Evolutionary conservation across 2,113 vertebrate species (phyloP), one percentile per base, ranked within the genome.

Genomic region (Daphoenositta chrysoptera): DNA sequence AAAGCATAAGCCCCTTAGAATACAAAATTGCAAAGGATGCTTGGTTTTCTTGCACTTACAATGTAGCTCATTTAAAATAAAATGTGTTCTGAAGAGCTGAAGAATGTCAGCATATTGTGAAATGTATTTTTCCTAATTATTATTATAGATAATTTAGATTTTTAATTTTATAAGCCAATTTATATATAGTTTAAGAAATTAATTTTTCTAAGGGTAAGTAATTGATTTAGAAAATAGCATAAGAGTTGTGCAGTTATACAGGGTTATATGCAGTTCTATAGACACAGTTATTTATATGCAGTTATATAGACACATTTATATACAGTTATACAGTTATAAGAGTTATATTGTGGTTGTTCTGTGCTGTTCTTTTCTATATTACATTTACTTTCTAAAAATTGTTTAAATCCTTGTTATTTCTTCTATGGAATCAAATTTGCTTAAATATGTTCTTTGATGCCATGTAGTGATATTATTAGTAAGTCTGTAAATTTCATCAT

Each of bases 111-210:
- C 93, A 88, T 93, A 92, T 90, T 66, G 84, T 69, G 70, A 97
- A 92, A 97, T 72, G 78, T 79, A 89, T 97, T 96, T 97, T 97
- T 96, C 72, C 78, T 94, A 95, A 96, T 96, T 97, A 91, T 84
- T 96, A 91, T 96, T 93, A 93, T 76, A 93, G 89, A 95, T 96
- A 96, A 92, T 97, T 97, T 97, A 97, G 15, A 51, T 28, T 30
- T 53, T 53, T 53, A 53, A 53, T 53, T 30, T 53, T 30, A 18
- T 30, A 17, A 28, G 10, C 28, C 10, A 53, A 18, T 11, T 96
- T 93, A 93, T 78, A 93, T 90, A 96, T 96, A 96, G 91, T 97
- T 97, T 97, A 97, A 97, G 80, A 97, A 97, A 89, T 96, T 94
- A 97, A 96, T 97, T 94, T 97, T 97, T 97, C 93, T 13, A 47